These are phyloP conservation scores for Agonopterix alstromeriana DNA, from an alignment of 2,888 invertebrate species.

Conservation along the genomic window DNA sequence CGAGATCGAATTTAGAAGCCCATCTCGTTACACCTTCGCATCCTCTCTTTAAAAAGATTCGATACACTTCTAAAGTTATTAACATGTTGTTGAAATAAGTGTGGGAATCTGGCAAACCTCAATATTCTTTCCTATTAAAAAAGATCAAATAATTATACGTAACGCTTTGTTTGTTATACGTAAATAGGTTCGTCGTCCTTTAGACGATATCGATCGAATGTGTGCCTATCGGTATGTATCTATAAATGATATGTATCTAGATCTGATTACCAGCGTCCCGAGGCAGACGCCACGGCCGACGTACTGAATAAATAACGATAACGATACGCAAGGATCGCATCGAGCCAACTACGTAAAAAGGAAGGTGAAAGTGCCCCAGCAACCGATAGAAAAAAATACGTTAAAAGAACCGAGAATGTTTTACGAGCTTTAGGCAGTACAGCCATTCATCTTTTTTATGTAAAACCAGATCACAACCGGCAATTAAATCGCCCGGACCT, in stretches of 20 bases:
- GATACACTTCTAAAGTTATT: conserved; percentile 16
- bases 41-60: conserved; percentile 37
- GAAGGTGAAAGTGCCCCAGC: conserved; percentile 66
- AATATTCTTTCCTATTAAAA: background rate
- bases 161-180: conserved; percentile 6
- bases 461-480: conserved; percentile 75
- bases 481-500: conserved; percentile 75
- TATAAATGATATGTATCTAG: conserved; percentile 55
- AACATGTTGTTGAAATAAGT: conserved; percentile 16
- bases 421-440: conserved; percentile 62
- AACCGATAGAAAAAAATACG: conserved; percentile 57
- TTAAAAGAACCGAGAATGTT: conserved; percentile 58
- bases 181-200: conserved; percentile 21
- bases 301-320: conserved; percentile 60
- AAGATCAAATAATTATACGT: too few relatives aligned
- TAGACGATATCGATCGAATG: conserved; percentile 29
- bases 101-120: conserved; percentile 27
- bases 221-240: conserved; percentile 34
- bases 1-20: conserved; percentile 66
- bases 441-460: conserved; percentile 75
- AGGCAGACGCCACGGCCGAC: conserved; percentile 31
- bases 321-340: conserved; percentile 33
- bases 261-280: conserved; percentile 52
- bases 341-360: conserved; percentile 22
- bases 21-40: conserved; percentile 55